A percentile compares a stretch with the other conserved stretches of the same genome.
Conservation (phyloP, 2,113 vertebrate species). For the Thinocorus orbignyianus region DNA sequence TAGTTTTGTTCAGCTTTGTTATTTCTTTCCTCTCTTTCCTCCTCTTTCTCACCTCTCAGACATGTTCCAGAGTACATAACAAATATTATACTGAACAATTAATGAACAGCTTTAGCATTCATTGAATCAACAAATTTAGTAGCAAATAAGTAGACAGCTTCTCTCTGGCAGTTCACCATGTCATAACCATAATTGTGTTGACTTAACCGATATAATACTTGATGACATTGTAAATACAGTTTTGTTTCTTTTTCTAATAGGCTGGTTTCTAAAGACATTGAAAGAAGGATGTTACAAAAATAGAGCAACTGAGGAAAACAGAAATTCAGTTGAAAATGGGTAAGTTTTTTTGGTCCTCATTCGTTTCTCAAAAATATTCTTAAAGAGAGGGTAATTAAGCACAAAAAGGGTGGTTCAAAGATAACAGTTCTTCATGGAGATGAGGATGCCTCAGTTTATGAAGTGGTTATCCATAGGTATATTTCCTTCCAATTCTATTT, state of each 20-base stretch:
- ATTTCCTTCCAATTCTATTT: neutral
- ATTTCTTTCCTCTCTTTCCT: neutral
- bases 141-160: conserved; percentile 48
- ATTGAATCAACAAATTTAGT: conserved; percentile 58
- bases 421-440: neutral
- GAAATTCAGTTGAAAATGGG: neutral
- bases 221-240: conserved; percentile 43
- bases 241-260: conserved; percentile 37
- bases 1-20: neutral
- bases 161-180: conserved; percentile 35
- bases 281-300: neutral
- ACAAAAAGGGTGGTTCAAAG: neutral
- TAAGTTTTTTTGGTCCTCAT: neutral
- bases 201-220: conserved; percentile 47
- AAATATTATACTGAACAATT: conserved; percentile 44
- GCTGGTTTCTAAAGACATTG: neutral
- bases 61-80: conserved; percentile 8
- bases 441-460: neutral
- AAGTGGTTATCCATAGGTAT: neutral
- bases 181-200: conserved; percentile 61
- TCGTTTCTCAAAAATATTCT: neutral
- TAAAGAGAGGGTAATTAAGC: neutral
- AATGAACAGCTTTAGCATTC: conserved; percentile 36
- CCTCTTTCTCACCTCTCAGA: neutral
- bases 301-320: neutral